Conservation (phyloP, 2,888 invertebrate genomes). For the Pandemis cinnamomeana region DNA sequence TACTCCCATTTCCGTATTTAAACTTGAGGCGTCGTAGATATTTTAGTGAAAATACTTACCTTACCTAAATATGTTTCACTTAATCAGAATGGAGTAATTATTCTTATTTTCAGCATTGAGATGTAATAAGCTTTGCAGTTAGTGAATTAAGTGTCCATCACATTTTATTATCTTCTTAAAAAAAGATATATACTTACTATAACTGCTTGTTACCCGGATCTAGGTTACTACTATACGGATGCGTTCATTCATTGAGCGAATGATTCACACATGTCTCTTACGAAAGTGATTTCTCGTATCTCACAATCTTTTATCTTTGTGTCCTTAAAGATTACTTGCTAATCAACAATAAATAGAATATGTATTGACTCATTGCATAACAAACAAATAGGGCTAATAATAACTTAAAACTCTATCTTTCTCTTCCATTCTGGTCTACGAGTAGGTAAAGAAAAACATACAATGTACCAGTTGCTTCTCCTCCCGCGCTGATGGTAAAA, state of each 20-base stretch:
- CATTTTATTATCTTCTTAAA: neutral
- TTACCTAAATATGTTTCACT: neutral
- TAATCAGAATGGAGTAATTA: too few species aligned
- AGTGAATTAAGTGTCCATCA: too few species aligned
- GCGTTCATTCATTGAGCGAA: conserved; percentile 35
- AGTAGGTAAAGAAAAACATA: too few species aligned
- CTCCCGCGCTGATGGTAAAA: too few species aligned
- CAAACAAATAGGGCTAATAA: neutral
- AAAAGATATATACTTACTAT: neutral
- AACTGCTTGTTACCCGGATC: neutral
- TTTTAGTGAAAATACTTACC: neutral
- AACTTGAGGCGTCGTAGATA: neutral
- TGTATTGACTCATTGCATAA: neutral
- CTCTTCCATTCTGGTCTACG: too few species aligned
- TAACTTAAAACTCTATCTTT: too few species aligned
- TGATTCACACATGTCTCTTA: conserved; percentile 32
- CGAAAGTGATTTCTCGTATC: neutral
- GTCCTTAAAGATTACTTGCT: neutral
- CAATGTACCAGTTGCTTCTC: too few species aligned
- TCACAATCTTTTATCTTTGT: conserved; percentile 4
- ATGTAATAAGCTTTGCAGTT: too few species aligned
- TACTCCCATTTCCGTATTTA: conserved; percentile 24
- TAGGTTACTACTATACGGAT: neutral
- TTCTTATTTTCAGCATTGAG: too few species aligned
- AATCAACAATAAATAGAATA: neutral